Base-by-base conservation (phyloP, 2,888 invertebrate genomes). In the Sinohyriopsis cumingii region DNA sequence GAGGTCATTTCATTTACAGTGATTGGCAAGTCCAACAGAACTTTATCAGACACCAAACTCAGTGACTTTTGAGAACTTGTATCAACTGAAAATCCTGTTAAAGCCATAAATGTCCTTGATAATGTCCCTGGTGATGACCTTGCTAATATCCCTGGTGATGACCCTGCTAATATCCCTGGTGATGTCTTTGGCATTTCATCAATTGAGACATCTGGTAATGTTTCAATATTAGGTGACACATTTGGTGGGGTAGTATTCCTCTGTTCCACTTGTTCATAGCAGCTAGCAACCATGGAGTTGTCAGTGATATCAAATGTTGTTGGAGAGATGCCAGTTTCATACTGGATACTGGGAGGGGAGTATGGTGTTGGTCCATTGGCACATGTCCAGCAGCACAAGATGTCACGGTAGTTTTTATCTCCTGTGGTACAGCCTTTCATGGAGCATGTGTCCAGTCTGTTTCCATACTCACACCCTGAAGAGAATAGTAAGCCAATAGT, bases 151-250 rank as follows among this genome's bases (percentile, higher is more conserved):
- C n/a, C 60, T 20, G 55, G 56, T 18, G 65, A 71, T 20, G 70
- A 24, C 19, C 45, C n/a, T 63, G 61, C 3, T n/a, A 24, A 15
- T 53, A 54, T 9, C 12, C n/a, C 60, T 20, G 55, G 56, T 20
- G 65, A 71, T 20, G 70, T 60, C 9, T 81, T 82, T 65, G 25
- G 68, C 19, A 82, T 84, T 56, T 84, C 83, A 63, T 55, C 79
- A 67, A 71, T 70, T 28, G 59, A 45, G 20, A 69, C 77, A 45
- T 15, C 45, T 15, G 45, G 45, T 45, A 45, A 45, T 45, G 45
- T 45, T 15, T 15, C 45, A 45, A 3, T 45, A 15, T 45, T 45
- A 15, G 45, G 45, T 45, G 45, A 12, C 45, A 45, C 9, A 45
- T 45, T 45, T 45, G 45, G 12, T 15, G 15, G 2, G 12, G 45